Conservation (phyloP, 1,140 invertebrate species). For the Lepidurus packardi region DNA sequence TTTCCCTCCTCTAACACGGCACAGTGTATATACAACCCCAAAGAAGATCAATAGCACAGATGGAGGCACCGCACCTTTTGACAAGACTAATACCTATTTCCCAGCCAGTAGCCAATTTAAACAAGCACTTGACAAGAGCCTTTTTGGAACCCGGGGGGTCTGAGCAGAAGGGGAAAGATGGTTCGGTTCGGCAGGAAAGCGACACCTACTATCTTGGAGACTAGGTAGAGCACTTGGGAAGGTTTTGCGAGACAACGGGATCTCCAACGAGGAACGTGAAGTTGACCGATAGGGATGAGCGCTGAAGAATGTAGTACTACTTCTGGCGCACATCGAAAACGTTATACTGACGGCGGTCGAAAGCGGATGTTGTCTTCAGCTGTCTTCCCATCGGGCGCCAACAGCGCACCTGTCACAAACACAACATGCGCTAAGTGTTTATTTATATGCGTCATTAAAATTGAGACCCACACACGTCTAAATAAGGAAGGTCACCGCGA, state of each 20-base stretch:
- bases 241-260: not conserved
- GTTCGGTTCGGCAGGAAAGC: not conserved
- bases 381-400: not conserved
- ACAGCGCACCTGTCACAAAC: constrained; percentile 9
- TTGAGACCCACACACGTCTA: not conserved
- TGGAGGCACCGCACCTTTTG: constrained; percentile 13
- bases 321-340: not conserved
- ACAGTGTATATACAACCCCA: not conserved
- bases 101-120: constrained; percentile 1
- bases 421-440: constrained; percentile 19
- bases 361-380: not conserved
- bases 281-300: not conserved
- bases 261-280: no score
- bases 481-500: not conserved
- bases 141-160: not conserved
- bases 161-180: not conserved
- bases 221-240: not conserved
- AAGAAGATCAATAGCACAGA: constrained; percentile 10
- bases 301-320: not conserved
- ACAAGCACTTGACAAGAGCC: not conserved
- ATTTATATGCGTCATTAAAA: constrained; percentile 4
- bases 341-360: not conserved
- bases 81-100: constrained; percentile 5
- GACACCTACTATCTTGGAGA: not conserved
- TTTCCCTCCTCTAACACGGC: not conserved